Percentiles rank a stretch among this genome's conserved stretches.
phyloP scores from a whole-genome alignment of 2,797 vertebrate species.

The Naso thynnoides region DNA sequence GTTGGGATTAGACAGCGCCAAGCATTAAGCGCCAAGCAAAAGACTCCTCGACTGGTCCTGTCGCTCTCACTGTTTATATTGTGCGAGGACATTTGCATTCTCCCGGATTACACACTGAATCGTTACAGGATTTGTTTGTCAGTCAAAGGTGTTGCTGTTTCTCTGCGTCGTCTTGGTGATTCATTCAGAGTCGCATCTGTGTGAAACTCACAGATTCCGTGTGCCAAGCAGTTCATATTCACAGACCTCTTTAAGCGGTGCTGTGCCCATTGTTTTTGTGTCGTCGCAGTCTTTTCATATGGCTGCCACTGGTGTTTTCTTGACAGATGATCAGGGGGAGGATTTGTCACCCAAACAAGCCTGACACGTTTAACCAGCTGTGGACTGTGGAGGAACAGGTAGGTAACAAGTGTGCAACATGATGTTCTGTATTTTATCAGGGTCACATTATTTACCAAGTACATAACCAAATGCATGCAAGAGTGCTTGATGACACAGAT shows the following conservation, averaged over 20 bases:
- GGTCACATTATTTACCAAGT: not conserved
- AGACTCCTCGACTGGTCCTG: conserved; percentile 41
- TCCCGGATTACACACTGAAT: conserved; percentile 38
- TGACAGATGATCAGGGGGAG: conserved; percentile 95
- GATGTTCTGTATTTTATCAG: not conserved
- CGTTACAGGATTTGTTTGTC: conserved; percentile 56
- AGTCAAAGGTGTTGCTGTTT: conserved; percentile 48
- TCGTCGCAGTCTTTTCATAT: conserved; percentile 50
- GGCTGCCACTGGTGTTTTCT: conserved; percentile 56
- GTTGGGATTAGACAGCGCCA: conserved; percentile 22
- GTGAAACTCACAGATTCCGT: conserved; percentile 43
- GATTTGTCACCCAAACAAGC: conserved; percentile 94
- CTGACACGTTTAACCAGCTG: conserved; percentile 98
- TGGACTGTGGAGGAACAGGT: conserved; percentile 99
- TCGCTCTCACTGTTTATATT: conserved; percentile 27
- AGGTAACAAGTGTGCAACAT: conserved; percentile 23
- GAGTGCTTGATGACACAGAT: not conserved
- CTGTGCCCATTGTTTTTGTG: conserved; percentile 36
- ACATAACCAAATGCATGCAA: not conserved
- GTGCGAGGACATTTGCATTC: conserved; percentile 51
- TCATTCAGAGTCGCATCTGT: conserved; percentile 48
- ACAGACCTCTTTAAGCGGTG: conserved; percentile 41
- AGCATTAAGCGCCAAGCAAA: conserved; percentile 21
- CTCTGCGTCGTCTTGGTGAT: conserved; percentile 34
- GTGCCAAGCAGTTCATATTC: conserved; percentile 42